Base-by-base conservation (phyloP, 2,113 vertebrate species). In the Centropristis striata region DNA sequence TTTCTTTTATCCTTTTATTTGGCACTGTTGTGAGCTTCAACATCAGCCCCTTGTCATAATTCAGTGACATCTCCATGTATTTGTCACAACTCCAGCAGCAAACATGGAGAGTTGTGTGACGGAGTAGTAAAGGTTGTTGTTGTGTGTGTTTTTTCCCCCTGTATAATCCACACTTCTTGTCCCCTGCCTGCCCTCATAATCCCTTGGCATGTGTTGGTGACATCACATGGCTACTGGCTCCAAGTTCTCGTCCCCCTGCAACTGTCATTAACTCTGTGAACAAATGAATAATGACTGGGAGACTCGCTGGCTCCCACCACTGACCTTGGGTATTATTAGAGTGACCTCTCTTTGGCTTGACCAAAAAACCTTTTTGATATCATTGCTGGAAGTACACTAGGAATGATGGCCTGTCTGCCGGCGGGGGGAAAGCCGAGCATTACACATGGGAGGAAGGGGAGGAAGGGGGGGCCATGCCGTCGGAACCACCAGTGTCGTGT, bases 221-320 rank as follows among this genome's bases (percentile, higher is more conserved):
- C 96, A 95, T 96, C 94, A 95, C 95, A 96, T 90, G 93, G 91
- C 91, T 95, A 88, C 90, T 85, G 91, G 93, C 93, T 96, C 93
- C 94, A 93, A 95, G 93, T 95, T 95, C 92, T 91, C 87, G 86
- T 89, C 93, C 91, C 91, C 83, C 91, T 94, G 95, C 94, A 96
- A 96, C 94, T 96, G 96, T 96, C 95, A 95, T 96, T 95, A 96
- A 96, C 90, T 94, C 91, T 86, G 92, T 94, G 95, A 95, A 95
- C 93, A 96, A 96, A 95, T 95, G 94, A 96, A 96, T 96, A 96
- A 95, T 95, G 96, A 95, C 95, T 96, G 92, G 92, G 96, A 96
- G 95, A 96, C 95, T 96, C 88, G 25, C 93, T 92, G 95, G 95
- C 95, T 96, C 94, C 96, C 95, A 93, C 90, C 88, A 82, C 91